Evolutionary conservation across 2,797 vertebrate species (phyloP).

Genomic region (Bufotes viridis): DNA sequence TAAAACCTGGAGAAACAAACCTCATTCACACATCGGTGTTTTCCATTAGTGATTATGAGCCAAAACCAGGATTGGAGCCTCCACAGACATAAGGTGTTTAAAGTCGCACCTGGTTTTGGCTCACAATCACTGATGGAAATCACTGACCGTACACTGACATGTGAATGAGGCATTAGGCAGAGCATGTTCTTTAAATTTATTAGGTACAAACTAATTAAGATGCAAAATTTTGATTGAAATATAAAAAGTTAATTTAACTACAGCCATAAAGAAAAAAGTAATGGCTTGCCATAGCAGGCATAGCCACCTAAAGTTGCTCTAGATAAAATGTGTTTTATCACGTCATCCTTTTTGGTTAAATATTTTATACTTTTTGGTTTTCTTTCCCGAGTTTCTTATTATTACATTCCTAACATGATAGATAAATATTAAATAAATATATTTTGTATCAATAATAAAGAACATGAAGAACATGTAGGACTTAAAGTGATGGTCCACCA

Average conservation of each 20-base stretch:
- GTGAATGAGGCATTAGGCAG: too few species aligned
- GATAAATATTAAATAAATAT: conserved; percentile 59
- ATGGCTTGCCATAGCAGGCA: background rate
- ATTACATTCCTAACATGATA: conserved; percentile 12
- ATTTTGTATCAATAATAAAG: conserved; percentile 3
- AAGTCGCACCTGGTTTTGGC: too few species aligned
- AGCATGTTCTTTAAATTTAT: too few species aligned
- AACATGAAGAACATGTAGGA: background rate
- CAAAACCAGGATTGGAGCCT: too few species aligned
- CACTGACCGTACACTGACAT: too few species aligned
- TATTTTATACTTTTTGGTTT: background rate
- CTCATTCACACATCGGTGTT: too few species aligned
- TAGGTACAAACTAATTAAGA: background rate
- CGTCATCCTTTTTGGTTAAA: conserved; percentile 5
- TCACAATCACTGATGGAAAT: background rate
- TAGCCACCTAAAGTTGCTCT: background rate
- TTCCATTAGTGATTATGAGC: too few species aligned
- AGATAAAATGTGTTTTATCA: background rate
- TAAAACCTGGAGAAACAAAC: background rate
- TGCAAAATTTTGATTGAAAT: background rate
- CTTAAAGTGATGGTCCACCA: background rate
- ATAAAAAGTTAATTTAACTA: background rate
- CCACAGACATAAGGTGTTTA: too few species aligned
- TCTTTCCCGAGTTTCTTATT: background rate
- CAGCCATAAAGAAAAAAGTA: background rate